Evolutionary conservation across 2,797 vertebrate genomes (phyloP).

Genomic region (Spinus olivaceus): DNA sequence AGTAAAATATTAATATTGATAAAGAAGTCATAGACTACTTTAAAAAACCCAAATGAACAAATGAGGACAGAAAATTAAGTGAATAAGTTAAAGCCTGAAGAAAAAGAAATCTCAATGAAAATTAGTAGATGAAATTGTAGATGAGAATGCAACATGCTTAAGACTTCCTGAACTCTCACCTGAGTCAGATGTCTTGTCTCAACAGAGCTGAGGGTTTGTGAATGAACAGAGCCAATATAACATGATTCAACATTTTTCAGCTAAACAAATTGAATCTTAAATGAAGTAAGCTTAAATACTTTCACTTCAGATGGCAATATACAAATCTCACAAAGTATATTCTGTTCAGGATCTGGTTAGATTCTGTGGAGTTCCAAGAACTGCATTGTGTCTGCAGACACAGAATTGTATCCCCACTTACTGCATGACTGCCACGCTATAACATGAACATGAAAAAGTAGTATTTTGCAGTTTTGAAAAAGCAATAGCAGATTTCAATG

Average conservation of each 20-base stretch:
- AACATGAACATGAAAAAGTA: conserved; percentile 9
- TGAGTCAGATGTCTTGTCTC: neutral
- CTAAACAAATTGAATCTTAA: neutral
- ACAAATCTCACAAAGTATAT: neutral
- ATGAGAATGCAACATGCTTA: neutral
- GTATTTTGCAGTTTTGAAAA: conserved; percentile 24
- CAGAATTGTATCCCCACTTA: neutral
- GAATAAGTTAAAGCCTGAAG: neutral
- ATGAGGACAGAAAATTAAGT: neutral
- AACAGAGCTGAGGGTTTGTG: neutral
- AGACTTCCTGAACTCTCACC: neutral
- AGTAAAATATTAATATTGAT: neutral
- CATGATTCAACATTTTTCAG: neutral
- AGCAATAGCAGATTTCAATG: conserved; percentile 1
- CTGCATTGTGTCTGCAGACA: neutral
- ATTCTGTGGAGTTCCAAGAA: neutral
- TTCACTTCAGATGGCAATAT: neutral
- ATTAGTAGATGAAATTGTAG: neutral
- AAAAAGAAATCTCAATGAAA: neutral
- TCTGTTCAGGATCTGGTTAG: neutral
- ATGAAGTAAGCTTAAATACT: neutral
- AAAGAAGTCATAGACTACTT: neutral
- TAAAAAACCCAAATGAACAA: neutral
- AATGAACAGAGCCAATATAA: neutral
- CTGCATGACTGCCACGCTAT: neutral